A percentile compares a stretch with the other conserved stretches of the same genome.
phyloP scores from a whole-genome alignment of 2,888 invertebrate species.

The Leptopilina drosophilae region DNA sequence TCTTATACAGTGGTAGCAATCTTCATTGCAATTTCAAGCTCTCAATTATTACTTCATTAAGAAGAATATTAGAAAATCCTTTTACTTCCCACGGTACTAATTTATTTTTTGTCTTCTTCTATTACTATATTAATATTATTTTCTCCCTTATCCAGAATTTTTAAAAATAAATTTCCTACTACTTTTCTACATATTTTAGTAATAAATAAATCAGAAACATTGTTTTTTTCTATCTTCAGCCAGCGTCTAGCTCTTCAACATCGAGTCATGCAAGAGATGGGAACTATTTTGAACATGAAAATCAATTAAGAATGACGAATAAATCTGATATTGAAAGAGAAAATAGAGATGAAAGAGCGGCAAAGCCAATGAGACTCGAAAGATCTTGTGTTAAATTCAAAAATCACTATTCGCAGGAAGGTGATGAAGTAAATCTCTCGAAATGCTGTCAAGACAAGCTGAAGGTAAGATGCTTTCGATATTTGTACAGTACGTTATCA shows the following conservation, averaged over 20 bases:
- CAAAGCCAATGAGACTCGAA: not conserved
- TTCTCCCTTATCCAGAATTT: too few species aligned
- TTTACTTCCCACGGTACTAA: not conserved
- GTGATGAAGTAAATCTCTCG: slow-evolving; percentile 15
- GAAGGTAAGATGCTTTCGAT: slow-evolving; percentile 27
- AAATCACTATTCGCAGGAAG: not conserved
- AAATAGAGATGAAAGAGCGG: not conserved
- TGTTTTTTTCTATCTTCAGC: too few species aligned
- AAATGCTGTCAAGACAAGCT: slow-evolving; percentile 15
- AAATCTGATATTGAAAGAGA: not conserved
- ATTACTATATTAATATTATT: too few species aligned
- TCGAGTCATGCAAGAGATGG: too few species aligned
- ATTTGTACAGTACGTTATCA: slow-evolving; percentile 23
- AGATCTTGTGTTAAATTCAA: not conserved
- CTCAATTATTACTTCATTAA: slow-evolving; percentile 38
- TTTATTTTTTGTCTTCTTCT: not conserved
- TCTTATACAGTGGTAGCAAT: slow-evolving; percentile 24
- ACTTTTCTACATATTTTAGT: too few species aligned
- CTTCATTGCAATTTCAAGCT: slow-evolving; percentile 17
- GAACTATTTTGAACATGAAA: too few species aligned
- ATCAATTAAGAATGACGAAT: too few species aligned
- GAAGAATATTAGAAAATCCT: slow-evolving; percentile 33
- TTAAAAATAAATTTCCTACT: too few species aligned
- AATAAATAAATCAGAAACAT: too few species aligned
- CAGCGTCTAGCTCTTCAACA: too few species aligned